Evolutionary conservation across 2,113 vertebrate species (phyloP), one percentile per base, ranked within the genome.

Genomic region (Sylvietta virens): DNA sequence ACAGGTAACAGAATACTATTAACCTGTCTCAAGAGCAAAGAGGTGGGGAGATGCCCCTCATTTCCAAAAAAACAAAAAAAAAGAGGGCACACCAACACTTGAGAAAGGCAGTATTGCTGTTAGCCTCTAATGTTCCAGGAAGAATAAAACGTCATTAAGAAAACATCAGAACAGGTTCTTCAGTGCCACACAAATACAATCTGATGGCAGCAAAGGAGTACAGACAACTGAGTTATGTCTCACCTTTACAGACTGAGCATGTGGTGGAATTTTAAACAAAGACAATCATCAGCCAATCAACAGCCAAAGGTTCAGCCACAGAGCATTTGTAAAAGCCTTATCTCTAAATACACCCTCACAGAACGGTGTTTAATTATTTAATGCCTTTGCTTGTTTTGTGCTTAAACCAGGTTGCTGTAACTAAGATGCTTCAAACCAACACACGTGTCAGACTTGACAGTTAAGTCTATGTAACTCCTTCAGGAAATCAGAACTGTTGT

Each of bases 301-400:
- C 33, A 88, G 35, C 20, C 42, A 64, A 58, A 60, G 39, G n/a
- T 24, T 72, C 20, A 10, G 26, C 24, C 51, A 72, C 65, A 77
- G 4, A 39, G 14, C 11, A 69, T 44, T 51, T 47, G n/a, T 21
- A 73, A 71, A 86, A 65, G n/a, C 30, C 26, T 40, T 1, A 2
- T 35, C 51, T 66, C 77, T 37, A 77, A 69, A 33, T 3, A 48
- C 3, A 3, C 16, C 37, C 11, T 78, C 11, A 42, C 23, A 60
- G 12, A 80, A 84, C 0, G 0, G 0, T 11, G 11, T 15, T 26
- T 40, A 61, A 61, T 44, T 42, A 74, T 30, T 70, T 21, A 74
- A 48, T 12, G 18, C 5, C 9, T 62, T 56, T 37, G 15, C 13
- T 31, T 56, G 31, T 33, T 62, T 37, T 16, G 35, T 62, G 22